Evolutionary conservation across 2,888 invertebrate genomes (phyloP).

Genomic region (Pollenia amentaria): DNA sequence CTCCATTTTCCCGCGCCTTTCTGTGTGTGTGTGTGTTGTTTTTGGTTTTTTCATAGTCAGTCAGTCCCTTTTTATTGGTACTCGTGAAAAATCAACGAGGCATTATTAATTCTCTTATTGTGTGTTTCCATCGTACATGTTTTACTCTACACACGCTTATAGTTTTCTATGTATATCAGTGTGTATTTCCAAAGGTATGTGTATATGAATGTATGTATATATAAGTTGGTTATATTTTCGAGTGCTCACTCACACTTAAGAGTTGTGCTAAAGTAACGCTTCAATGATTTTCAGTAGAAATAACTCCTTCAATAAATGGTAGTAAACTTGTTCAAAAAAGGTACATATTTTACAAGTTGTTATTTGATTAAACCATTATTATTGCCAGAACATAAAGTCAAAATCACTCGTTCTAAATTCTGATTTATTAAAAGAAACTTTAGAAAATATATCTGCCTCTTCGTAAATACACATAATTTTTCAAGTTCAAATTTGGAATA

Average conservation of each 20-base stretch:
- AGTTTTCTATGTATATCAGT: background rate
- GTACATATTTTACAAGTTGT: slow-evolving; percentile 65
- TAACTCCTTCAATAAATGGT: slow-evolving; percentile 64
- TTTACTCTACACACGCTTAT: background rate
- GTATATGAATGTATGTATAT: background rate
- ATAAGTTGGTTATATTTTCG: slow-evolving; percentile 61
- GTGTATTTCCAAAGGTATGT: background rate
- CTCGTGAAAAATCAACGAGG: slow-evolving; percentile 67
- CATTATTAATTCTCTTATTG: slow-evolving; percentile 69
- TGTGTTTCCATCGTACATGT: slow-evolving; percentile 47
- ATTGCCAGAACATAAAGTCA: slow-evolving; percentile 36
- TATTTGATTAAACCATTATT: slow-evolving; percentile 67
- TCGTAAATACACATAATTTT: background rate
- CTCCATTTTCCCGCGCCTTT: too few species aligned
- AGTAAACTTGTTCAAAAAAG: slow-evolving; percentile 59
- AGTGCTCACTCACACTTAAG: slow-evolving; percentile 62
- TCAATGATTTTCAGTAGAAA: slow-evolving; percentile 57
- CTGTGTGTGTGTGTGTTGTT: background rate
- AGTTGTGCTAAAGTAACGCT: slow-evolving; percentile 63
- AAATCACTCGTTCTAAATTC: slow-evolving; percentile 51
- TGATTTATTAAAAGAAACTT: slow-evolving; percentile 46
- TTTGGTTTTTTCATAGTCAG: slow-evolving; percentile 50
- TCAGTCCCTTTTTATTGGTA: slow-evolving; percentile 63
- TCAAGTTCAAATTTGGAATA: slow-evolving; percentile 14
- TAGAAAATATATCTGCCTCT: background rate